phyloP scores from a whole-genome alignment of 2,797 vertebrate genomes.

The Euthynnus affinis region DNA sequence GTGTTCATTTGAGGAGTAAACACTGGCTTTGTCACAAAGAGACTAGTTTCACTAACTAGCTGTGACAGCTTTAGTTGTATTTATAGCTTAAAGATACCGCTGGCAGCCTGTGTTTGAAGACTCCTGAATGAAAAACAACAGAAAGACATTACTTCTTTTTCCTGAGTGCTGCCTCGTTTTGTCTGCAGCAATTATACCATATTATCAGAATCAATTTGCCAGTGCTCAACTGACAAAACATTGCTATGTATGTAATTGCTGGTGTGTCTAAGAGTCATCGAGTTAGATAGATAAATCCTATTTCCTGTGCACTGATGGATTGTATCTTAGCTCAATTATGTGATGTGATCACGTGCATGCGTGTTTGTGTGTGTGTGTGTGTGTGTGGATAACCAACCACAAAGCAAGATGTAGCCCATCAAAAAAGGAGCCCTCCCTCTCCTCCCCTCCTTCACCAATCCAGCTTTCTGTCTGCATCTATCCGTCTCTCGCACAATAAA shows the following conservation, averaged over 20 bases:
- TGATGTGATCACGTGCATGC: slow-evolving; percentile 16
- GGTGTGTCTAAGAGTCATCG: slow-evolving; percentile 34
- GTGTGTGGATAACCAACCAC: slow-evolving; percentile 11
- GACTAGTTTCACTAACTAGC: background rate
- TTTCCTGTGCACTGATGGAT: slow-evolving; percentile 62
- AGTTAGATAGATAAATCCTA: slow-evolving; percentile 54
- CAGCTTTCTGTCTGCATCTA: slow-evolving; percentile 61
- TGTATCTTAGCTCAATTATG: slow-evolving; percentile 42
- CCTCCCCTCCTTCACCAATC: background rate
- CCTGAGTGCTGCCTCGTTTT: slow-evolving; percentile 36
- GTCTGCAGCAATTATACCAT: slow-evolving; percentile 53
- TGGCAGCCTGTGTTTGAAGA: background rate
- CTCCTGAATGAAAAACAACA: slow-evolving; percentile 26
- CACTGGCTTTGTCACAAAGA: background rate
- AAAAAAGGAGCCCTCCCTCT: slow-evolving; percentile 38
- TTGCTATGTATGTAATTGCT: slow-evolving; percentile 46
- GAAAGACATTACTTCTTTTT: slow-evolving; percentile 16
- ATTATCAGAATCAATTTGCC: slow-evolving; percentile 67
- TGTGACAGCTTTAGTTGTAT: background rate
- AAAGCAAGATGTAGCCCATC: slow-evolving; percentile 66
- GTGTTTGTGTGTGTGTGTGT: slow-evolving; percentile 1
- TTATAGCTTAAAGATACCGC: background rate
- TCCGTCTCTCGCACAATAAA: slow-evolving; percentile 72
- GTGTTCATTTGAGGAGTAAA: background rate
- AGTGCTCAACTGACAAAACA: slow-evolving; percentile 47